phyloP scores from a whole-genome alignment of 1,140 invertebrate genomes.

The Chironomus tepperi region DNA sequence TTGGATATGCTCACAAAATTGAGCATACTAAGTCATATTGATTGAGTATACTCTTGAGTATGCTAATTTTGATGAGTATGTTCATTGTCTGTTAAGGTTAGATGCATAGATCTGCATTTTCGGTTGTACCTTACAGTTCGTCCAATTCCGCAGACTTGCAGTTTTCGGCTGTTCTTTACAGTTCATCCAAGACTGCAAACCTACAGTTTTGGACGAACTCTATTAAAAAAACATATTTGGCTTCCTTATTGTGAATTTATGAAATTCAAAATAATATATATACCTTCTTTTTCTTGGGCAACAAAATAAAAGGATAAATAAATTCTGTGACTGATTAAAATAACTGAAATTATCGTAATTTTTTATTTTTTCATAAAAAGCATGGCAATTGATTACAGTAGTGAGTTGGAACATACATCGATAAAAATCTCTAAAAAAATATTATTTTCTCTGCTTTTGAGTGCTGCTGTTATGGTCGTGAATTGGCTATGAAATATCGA shows the following conservation, averaged over 20 bases:
- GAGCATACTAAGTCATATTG: too few relatives aligned
- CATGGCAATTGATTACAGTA: background rate
- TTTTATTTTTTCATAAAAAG: constrained; percentile 20
- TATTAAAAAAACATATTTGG: too few relatives aligned
- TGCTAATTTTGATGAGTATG: too few relatives aligned
- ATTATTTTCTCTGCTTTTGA: background rate
- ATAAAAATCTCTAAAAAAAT: background rate
- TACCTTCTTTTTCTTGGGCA: background rate
- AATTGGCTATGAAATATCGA: constrained; percentile 16
- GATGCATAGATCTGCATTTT: too few relatives aligned
- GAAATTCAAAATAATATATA: background rate
- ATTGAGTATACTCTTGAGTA: too few relatives aligned
- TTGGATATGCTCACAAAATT: too few relatives aligned
- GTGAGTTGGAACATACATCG: background rate
- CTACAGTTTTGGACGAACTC: too few relatives aligned
- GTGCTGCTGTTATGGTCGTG: background rate
- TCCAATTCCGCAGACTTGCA: too few relatives aligned
- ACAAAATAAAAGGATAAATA: background rate
- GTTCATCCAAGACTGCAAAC: too few relatives aligned
- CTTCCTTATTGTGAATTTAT: background rate
- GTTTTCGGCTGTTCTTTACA: too few relatives aligned
- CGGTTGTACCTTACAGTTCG: too few relatives aligned
- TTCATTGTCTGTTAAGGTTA: too few relatives aligned
- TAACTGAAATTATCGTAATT: background rate
- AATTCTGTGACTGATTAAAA: background rate